phyloP scores from a whole-genome alignment of 2,797 vertebrate species.

The Stomatorhinus walkeri region DNA sequence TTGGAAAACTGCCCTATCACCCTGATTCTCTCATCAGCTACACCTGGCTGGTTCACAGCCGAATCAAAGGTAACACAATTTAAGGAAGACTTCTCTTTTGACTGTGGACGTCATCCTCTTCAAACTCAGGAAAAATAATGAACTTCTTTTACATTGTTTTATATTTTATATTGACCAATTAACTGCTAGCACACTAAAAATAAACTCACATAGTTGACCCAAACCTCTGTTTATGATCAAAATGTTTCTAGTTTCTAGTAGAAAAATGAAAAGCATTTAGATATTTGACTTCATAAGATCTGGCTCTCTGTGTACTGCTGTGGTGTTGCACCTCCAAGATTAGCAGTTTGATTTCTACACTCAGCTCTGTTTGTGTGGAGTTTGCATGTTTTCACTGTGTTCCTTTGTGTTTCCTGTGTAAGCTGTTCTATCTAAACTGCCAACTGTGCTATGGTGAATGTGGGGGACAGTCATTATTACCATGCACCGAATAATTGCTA shows the following conservation, averaged over 20 bases:
- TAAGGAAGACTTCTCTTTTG: neutral
- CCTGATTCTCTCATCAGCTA: neutral
- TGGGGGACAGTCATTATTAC: neutral
- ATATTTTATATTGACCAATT: neutral
- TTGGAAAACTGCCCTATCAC: neutral
- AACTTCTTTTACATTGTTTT: neutral
- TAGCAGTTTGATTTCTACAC: neutral
- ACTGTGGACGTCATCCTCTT: neutral
- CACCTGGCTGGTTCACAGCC: slow-evolving; percentile 21
- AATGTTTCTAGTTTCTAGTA: neutral
- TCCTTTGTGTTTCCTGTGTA: neutral
- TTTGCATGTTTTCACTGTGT: neutral
- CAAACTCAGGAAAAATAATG: neutral
- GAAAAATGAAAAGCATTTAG: neutral
- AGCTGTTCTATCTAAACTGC: neutral
- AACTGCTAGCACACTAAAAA: neutral
- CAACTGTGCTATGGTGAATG: neutral
- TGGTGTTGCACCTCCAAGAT: neutral
- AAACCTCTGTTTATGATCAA: neutral
- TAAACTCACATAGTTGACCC: neutral
- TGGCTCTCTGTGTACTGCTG: neutral
- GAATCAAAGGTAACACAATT: neutral
- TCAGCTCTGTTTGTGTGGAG: neutral
- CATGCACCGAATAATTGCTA: neutral
- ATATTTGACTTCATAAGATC: neutral